These are phyloP conservation scores for Notocelia uddmanniana DNA, from an alignment of 2,888 invertebrate genomes.

Conservation along the genomic window DNA sequence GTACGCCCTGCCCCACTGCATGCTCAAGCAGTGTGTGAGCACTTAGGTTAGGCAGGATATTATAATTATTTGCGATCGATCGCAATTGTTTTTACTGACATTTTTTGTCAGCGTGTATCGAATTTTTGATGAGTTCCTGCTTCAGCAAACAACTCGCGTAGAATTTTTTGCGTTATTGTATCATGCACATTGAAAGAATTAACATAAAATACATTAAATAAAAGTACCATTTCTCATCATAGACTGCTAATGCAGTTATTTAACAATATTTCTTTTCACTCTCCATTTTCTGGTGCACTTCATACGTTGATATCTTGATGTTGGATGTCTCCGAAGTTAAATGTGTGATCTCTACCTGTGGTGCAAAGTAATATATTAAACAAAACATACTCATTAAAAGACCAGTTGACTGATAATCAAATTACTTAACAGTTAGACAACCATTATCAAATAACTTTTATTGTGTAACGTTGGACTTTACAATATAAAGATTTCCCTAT, in stretches of 20 bases:
- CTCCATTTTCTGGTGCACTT: constrained; percentile 64
- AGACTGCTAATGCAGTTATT: constrained; percentile 41
- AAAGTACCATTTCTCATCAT: background rate
- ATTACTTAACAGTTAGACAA: background rate
- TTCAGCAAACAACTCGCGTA: no score
- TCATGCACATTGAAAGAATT: background rate
- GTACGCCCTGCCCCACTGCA: no score
- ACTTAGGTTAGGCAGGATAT: no score
- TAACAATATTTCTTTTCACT: constrained; percentile 56
- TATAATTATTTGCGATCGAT: no score
- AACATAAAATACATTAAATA: background rate
- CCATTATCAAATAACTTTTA: no score
- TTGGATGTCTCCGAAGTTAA: constrained; percentile 74
- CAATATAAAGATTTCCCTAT: background rate
- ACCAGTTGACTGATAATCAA: background rate
- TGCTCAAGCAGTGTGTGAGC: no score
- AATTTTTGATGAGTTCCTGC: background rate
- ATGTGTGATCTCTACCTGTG: constrained; percentile 76
- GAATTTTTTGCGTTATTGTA: background rate
- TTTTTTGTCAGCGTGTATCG: no score
- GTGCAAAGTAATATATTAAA: constrained; percentile 45
- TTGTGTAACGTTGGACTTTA: background rate
- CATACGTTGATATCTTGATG: constrained; percentile 73
- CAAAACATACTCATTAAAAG: background rate
- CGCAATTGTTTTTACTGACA: no score